Conservation (phyloP, 2,888 invertebrate genomes). For the Limenitis camilla region DNA sequence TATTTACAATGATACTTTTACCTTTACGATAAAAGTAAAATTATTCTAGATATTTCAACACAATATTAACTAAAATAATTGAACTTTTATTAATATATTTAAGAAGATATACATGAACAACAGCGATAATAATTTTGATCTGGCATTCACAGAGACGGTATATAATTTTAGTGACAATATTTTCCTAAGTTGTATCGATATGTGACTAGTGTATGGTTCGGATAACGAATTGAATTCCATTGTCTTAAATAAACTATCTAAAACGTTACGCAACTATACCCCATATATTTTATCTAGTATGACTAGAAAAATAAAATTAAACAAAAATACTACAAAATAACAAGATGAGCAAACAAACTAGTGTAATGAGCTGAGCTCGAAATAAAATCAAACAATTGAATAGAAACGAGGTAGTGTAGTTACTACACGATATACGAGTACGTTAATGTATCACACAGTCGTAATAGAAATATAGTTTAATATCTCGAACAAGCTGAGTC, state of each 20-base stretch:
- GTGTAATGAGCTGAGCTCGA: slow-evolving; percentile 63
- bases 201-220: slow-evolving; percentile 53
- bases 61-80: slow-evolving; percentile 1
- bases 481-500: slow-evolving; percentile 31
- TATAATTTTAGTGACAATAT: slow-evolving; percentile 31
- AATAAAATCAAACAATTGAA: slow-evolving; percentile 42
- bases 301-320: slow-evolving; percentile 49
- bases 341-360: slow-evolving; percentile 43
- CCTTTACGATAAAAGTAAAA: background rate
- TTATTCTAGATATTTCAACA: no score
- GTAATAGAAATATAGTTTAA: slow-evolving; percentile 37
- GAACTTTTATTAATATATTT: background rate
- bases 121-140: slow-evolving; percentile 2
- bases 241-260: slow-evolving; percentile 37
- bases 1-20: slow-evolving; percentile 1
- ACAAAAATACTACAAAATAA: slow-evolving; percentile 45
- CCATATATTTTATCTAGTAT: slow-evolving; percentile 46
- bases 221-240: slow-evolving; percentile 45
- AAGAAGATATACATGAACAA: background rate
- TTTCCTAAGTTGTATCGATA: slow-evolving; percentile 47
- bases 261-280: slow-evolving; percentile 35
- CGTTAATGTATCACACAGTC: slow-evolving; percentile 53
- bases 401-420: slow-evolving; percentile 69
- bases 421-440: slow-evolving; percentile 65
- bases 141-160: slow-evolving; percentile 34